Percentiles rank a stretch among this genome's conserved stretches.
Evolutionary conservation across 2,113 vertebrate genomes (phyloP).

Genomic region (Copsychus sechellarum): DNA sequence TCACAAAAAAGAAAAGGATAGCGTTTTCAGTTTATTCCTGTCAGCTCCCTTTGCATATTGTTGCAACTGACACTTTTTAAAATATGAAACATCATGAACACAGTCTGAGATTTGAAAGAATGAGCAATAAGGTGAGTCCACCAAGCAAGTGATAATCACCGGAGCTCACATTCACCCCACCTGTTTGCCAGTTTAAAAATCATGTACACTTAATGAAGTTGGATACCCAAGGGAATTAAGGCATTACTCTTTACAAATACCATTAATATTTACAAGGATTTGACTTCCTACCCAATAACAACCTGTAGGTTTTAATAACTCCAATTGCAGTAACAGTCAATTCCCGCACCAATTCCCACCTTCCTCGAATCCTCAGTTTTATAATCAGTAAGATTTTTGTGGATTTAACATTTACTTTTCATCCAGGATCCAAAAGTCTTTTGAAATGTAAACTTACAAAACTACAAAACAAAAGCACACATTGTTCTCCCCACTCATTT

Average conservation of each 20-base stretch:
- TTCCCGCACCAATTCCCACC: neutral
- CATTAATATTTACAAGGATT: conserved; percentile 17
- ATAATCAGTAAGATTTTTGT: neutral
- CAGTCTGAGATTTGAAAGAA: conserved; percentile 40
- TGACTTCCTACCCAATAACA: conserved; percentile 1
- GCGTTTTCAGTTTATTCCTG: neutral
- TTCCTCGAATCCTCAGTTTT: neutral
- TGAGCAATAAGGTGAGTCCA: neutral
- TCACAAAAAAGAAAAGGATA: conserved; percentile 2
- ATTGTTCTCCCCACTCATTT: neutral
- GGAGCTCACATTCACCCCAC: neutral
- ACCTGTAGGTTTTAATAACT: neutral
- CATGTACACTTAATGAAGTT: neutral
- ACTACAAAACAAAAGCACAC: neutral
- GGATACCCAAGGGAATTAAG: neutral
- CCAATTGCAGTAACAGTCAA: neutral
- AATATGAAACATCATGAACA: conserved; percentile 55
- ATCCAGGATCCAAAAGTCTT: neutral
- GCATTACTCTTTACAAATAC: conserved; percentile 16
- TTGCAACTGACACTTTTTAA: conserved; percentile 31
- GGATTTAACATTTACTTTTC: neutral
- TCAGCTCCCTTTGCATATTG: neutral
- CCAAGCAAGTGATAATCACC: neutral
- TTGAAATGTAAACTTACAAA: neutral
- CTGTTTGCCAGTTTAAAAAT: conserved; percentile 29